Base-by-base conservation (phyloP, 1,140 invertebrate genomes). In the Micrasema minimum region DNA sequence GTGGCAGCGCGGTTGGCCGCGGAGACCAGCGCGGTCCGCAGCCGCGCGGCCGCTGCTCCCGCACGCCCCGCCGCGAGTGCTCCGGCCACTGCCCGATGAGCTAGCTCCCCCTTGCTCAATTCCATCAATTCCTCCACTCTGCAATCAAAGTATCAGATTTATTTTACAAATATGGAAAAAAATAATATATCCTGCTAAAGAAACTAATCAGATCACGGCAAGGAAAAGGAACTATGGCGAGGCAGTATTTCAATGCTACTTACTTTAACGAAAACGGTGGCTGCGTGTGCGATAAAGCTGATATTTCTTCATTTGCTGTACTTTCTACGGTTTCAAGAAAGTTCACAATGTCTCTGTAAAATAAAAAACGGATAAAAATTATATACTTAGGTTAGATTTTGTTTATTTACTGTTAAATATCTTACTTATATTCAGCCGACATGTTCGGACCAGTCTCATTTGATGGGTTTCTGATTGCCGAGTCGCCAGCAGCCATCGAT, bases 261-360 rank as follows among this genome's bases (percentile, higher is more conserved):
- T 70, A 72, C 74, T 75, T 75, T 2, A 72, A 18, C 16, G 74
- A 71, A 53, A 75, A 75, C 0, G 66, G 59, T 23, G 74, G 70
- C 50, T 75, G 74, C n/a, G 70, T 72, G 37, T 75, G 68, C n/a
- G 71, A 75, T 11, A 75, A 41, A 20, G 74, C 61, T 41, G 71
- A 68, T 51, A 73, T 71, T 37, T 75, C 82, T 55, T 83, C 82
- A 51, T 81, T 84, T 4, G 82, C 82, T 70, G 81, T 83, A 71
- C 83, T 80, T 70, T 85, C 83, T 0, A 85, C 82, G 66, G 82
- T 82, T 70, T 85, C 83, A 43, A 85, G 71, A 75, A 84, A 85
- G 55, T 81, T 78, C 43, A 84, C 82, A 74, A 85, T 85, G 78
- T 84, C 82, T 79, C 82, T 85, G 74, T 50, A 66, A 61, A 74